Evolutionary conservation across 2,113 vertebrate species (phyloP).

Genomic region (Polyodon spathula): DNA sequence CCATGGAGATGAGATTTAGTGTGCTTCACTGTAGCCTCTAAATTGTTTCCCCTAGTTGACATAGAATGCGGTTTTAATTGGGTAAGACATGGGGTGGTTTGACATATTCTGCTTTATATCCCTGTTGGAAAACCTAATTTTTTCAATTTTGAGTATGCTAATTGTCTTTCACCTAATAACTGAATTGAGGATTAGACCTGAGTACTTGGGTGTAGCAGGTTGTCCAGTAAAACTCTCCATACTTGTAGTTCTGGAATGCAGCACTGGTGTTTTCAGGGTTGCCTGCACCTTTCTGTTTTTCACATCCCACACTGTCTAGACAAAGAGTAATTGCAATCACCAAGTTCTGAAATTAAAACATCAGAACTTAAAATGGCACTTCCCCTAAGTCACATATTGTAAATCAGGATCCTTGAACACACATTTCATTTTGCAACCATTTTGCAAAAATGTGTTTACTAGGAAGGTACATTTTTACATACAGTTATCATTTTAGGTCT

Average conservation of each 20-base stretch:
- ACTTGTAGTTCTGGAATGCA: neutral
- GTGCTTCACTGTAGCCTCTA: too few species aligned
- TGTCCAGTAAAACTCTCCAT: neutral
- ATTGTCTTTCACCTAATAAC: neutral
- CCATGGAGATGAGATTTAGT: too few species aligned
- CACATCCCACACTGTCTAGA: neutral
- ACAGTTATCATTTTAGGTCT: too few species aligned
- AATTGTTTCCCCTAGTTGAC: neutral
- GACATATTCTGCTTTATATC: slow-evolving; percentile 10
- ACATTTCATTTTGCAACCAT: too few species aligned
- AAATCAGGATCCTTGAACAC: too few species aligned
- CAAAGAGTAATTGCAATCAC: neutral
- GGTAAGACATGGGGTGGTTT: slow-evolving; percentile 26
- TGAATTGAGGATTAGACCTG: neutral
- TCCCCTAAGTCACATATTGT: too few species aligned
- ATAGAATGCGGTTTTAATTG: slow-evolving; percentile 26
- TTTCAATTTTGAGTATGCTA: neutral
- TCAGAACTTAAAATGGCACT: too few species aligned
- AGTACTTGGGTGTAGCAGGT: neutral
- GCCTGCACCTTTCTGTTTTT: neutral
- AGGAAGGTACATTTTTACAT: too few species aligned
- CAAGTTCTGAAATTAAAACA: too few species aligned
- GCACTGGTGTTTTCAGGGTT: neutral
- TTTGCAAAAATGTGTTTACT: too few species aligned
- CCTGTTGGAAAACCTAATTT: neutral